Base-by-base conservation (phyloP, 2,113 vertebrate species). In the Gadus macrocephalus region DNA sequence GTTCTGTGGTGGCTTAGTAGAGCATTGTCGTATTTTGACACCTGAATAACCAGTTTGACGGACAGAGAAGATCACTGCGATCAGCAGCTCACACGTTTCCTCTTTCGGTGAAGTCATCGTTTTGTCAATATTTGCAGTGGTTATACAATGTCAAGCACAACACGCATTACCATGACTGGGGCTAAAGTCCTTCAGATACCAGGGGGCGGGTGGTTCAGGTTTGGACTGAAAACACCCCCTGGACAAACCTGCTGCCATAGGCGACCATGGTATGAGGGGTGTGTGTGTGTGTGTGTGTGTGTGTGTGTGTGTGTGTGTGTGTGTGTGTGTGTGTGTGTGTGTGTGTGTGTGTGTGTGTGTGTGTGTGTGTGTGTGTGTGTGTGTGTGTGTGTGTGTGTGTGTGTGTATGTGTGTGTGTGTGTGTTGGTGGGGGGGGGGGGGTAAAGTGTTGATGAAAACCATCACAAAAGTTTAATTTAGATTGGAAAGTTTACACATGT, bases 101-200 rank as follows among this genome's bases (percentile, higher is more conserved):
- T 89, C 88, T 84, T 88, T 80, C 56, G 62, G 65, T 89, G 87
- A 90, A 81, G 83, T 87, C 85, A 89, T 88, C 71, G 61, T 72
- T 81, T 74, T 82, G 90, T 90, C 87, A 90, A 90, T 89, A 89
- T 89, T 90, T 90, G 87, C 81, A 82, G 83, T 85, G 85, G 76
- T 87, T 83, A 88, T 84, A 81, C 81, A 67, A 42, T 71, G 68
- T 85, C 78, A 79, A 86, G 88, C 84, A 85, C 84, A 81, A 81
- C 69, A 15, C 59, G 59, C 67, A 69, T 64, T 17, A 68, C 81
- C 76, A 67, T 71, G 61, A 70, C 75, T 73, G 70, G 71, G 70
- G 67, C 67, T 78, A 15, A 67, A 75, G 77, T 73, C 64, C 69
- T 65, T 17, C 35, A 49, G 62, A 49, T 12, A 49, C n/a, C 58